phyloP scores from a whole-genome alignment of 1,140 invertebrate genomes.

The Drosophila saltans region DNA sequence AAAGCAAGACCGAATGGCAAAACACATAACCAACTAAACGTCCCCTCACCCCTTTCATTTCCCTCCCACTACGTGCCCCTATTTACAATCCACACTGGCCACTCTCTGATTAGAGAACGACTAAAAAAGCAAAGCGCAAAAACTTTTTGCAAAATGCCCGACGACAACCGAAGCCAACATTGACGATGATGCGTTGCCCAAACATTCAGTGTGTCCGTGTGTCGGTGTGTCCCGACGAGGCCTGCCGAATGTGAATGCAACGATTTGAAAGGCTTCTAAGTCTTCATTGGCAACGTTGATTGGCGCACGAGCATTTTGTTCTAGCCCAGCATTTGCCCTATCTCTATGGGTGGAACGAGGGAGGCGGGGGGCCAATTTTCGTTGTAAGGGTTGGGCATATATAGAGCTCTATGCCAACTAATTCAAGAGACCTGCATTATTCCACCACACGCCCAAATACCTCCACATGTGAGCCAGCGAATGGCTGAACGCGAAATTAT shows the following conservation, averaged over 20 bases:
- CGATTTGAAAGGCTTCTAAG: conserved; percentile 79
- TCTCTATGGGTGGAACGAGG: not conserved
- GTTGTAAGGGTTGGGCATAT: conserved; percentile 20
- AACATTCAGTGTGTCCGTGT: not conserved
- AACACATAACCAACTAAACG: not conserved
- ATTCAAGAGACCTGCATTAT: conserved; percentile 49
- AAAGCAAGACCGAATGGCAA: conserved; percentile 14
- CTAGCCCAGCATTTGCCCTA: conserved; percentile 15
- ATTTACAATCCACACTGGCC: not conserved
- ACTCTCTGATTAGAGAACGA: conserved; percentile 56
- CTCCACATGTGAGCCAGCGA: conserved; percentile 1
- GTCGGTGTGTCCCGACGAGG: conserved; percentile 29
- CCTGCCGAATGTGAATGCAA: conserved; percentile 68
- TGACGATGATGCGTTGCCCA: conserved; percentile 40
- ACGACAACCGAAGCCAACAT: conserved; percentile 37
- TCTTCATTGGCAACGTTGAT: conserved; percentile 60
- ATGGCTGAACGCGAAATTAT: conserved; percentile 4
- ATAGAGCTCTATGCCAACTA: conserved; percentile 37
- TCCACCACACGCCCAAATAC: conserved; percentile 3
- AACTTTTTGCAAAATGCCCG: conserved; percentile 32
- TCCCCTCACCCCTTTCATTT: not conserved
- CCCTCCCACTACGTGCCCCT: not conserved
- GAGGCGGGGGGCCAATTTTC: not conserved
- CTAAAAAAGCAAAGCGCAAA: conserved; percentile 62
- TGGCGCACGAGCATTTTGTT: conserved; percentile 58